Conservation (phyloP, 1,140 invertebrate species). For the Andricus grossulariae region DNA sequence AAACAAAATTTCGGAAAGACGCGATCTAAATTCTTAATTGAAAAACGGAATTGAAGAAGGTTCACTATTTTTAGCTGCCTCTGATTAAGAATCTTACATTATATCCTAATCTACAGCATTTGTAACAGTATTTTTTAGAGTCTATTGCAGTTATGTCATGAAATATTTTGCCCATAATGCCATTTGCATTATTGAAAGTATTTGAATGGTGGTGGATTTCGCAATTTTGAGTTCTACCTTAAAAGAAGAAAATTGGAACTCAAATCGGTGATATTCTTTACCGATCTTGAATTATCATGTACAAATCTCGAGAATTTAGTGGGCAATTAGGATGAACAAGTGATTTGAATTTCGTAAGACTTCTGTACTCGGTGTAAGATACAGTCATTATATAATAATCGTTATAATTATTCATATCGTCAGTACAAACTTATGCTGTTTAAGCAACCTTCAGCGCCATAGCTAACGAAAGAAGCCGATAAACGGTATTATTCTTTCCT, state of each 20-base stretch:
- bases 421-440: background rate
- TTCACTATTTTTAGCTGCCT: background rate
- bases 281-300: background rate
- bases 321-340: background rate
- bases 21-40: background rate
- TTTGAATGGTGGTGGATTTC: background rate
- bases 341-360: conserved; percentile 27
- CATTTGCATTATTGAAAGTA: background rate
- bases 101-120: conserved; percentile 7
- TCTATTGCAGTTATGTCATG: background rate
- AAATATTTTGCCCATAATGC: background rate
- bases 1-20: background rate
- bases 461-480: background rate
- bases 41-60: conserved; percentile 6
- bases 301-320: background rate
- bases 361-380: background rate
- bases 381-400: conserved; percentile 1
- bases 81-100: conserved; percentile 17
- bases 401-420: background rate
- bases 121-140: conserved; percentile 23
- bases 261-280: background rate
- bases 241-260: background rate
- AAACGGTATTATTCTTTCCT: background rate
- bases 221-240: background rate
- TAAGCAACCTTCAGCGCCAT: background rate